Base-by-base conservation (phyloP, 2,888 invertebrate species). In the Reticulitermes lucifugus region DNA sequence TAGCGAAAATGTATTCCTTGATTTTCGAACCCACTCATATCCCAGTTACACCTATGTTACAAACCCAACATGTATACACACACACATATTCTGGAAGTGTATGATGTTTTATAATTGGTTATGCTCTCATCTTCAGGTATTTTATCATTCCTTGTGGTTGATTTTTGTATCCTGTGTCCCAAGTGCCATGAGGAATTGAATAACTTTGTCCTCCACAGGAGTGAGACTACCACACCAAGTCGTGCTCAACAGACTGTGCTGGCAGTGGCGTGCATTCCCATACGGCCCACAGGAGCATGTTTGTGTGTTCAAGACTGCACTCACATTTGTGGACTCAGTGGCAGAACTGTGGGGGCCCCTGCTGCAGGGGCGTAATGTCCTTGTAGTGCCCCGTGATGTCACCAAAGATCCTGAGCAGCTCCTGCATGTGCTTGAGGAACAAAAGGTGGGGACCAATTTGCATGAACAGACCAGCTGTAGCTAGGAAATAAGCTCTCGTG, bases 251-350 rank as follows among this genome's bases (percentile, higher is more conserved):
- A 94, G 98, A 0, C 92, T 98, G 29, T 94, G 94, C 90, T 98
- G 98, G 97, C 98, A 98, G 90, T 98, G 97, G 94, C 92, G 94
- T 25, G 93, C 93, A 0, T 95, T 98, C 89, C 97, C 98, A 0
- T 98, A 94, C 90, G 91, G 92, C 0, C 89, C 91, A 0, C 92
- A 93, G 0, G 96, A 97, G 89, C 92, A 92, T 14, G 93, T 93
- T 6, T 96, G 97, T 88, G 95, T 97, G 0, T 98, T 98, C 92
- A 98, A 98, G 91, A 98, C 98, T 0, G 96, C 98, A 0, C 91
- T 98, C 29, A 98, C 98, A 0, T 98, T 98, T 89, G 97, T 98
- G 6, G 98, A 98, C 90, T 96, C 97, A 0, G 95, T 97, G 14
- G 94, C 95, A 2, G 98, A 98, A 92, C 94, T 98, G 84, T 97